Percentiles rank a stretch among this genome's conserved stretches.
Evolutionary conservation across 1,140 invertebrate genomes (phyloP).

Genomic region (Eupeodes corollae): DNA sequence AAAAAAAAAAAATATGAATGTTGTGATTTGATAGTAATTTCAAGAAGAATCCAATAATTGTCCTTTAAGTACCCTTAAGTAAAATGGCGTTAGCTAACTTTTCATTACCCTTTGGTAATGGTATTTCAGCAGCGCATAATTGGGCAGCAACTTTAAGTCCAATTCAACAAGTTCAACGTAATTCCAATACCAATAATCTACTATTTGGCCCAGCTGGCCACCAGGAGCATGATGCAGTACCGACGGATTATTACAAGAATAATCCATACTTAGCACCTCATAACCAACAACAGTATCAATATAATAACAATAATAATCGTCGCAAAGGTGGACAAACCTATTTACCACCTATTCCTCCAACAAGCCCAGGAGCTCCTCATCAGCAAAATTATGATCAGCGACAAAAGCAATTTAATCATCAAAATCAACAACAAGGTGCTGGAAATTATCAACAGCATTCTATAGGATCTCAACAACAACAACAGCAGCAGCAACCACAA

Average conservation of each 20-base stretch:
- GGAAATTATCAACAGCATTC: background rate
- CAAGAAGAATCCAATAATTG: no score
- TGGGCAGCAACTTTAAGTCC: conserved; percentile 33
- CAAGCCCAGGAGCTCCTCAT: conserved; percentile 6
- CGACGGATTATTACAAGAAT: conserved; percentile 22
- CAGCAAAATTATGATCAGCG: conserved; percentile 8
- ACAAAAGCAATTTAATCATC: conserved; percentile 6
- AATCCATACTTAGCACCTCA: conserved; percentile 21
- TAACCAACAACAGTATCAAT: conserved; percentile 6
- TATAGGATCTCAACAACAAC: conserved; percentile 13
- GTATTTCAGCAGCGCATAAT: conserved; percentile 14
- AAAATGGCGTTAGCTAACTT: conserved; percentile 34
- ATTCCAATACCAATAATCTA: conserved; percentile 34
- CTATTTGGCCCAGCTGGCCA: conserved; percentile 34
- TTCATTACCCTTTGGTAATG: conserved; percentile 30
- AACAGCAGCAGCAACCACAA: conserved; percentile 18
- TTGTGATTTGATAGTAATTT: no score
- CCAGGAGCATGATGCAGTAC: conserved; percentile 17
- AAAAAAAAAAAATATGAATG: no score
- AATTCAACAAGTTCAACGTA: conserved; percentile 31
- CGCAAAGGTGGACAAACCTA: conserved; percentile 29
- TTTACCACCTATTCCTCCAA: conserved; percentile 21
- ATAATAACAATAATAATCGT: conserved; percentile 20
- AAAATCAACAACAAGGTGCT: conserved; percentile 11
- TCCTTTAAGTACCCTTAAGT: no score